These are phyloP conservation scores for Candidula unifasciata DNA, from an alignment of 2,888 invertebrate genomes.

Conservation along the genomic window DNA sequence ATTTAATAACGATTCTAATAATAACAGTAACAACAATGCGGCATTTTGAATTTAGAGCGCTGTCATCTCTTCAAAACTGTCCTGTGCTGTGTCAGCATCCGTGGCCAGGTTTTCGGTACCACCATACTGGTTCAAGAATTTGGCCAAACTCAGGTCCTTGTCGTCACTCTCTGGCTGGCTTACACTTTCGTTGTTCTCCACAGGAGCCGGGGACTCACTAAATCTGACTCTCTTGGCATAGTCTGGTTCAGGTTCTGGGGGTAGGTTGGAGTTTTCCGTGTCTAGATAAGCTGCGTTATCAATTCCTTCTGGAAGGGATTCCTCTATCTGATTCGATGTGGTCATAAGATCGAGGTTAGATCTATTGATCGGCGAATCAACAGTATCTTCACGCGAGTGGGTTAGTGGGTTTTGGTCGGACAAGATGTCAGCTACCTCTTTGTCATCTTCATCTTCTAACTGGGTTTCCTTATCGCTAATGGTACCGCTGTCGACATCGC, in stretches of 20 bases:
- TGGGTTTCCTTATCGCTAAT: conserved; percentile 4
- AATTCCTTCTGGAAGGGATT: background rate
- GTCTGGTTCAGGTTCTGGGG: conserved; percentile 63
- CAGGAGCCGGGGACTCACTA: conserved; percentile 4
- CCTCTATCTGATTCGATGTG: background rate
- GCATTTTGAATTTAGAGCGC: background rate
- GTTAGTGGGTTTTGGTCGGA: background rate
- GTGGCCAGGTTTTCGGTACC: no score
- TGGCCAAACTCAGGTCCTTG: background rate
- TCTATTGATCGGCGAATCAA: background rate
- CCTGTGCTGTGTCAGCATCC: background rate
- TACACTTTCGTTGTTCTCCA: background rate
- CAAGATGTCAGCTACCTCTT: conserved; percentile 22
- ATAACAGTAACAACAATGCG: no score
- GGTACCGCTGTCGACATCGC: background rate
- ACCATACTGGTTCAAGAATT: background rate
- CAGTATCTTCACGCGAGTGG: background rate
- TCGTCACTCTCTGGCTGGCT: background rate
- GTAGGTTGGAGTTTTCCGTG: background rate
- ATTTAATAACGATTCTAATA: no score
- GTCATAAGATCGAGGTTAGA: conserved; percentile 12
- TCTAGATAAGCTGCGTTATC: background rate
- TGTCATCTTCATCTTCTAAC: background rate
- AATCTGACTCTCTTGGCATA: conserved; percentile 67
- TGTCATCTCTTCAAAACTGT: conserved; percentile 3